Evolutionary conservation across 1,140 invertebrate species (phyloP).

Genomic region (Gonioctena quinquepunctata): DNA sequence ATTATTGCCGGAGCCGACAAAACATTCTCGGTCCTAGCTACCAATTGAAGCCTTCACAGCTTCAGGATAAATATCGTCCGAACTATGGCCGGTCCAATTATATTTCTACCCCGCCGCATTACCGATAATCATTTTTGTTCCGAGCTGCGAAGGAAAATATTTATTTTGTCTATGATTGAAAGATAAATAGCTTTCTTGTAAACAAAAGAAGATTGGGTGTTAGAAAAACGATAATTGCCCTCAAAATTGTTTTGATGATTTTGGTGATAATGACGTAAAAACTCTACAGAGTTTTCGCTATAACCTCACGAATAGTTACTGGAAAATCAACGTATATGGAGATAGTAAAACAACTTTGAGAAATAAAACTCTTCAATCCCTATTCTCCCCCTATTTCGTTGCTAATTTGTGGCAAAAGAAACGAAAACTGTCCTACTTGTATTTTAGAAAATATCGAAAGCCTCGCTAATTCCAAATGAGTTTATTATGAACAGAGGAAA

Average conservation of each 20-base stretch:
- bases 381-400: too few species aligned
- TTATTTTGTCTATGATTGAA: conserved; percentile 22
- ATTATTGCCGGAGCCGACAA: conserved; percentile 52
- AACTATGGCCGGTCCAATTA: conserved; percentile 15
- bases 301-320: too few species aligned
- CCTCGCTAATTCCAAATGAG: too few species aligned
- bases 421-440: too few species aligned
- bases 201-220: background rate
- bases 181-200: conserved; percentile 1
- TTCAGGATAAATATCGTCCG: conserved; percentile 22
- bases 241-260: background rate
- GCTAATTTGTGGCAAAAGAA: too few species aligned
- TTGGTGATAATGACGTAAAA: too few species aligned
- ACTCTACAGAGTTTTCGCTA: too few species aligned
- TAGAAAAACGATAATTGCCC: background rate
- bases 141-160: conserved; percentile 16
- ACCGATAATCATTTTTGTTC: conserved; percentile 9
- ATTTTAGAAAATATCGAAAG: too few species aligned
- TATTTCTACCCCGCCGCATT: conserved; percentile 19
- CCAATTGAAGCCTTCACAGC: conserved; percentile 33
- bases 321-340: too few species aligned
- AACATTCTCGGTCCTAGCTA: conserved; percentile 42
- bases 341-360: too few species aligned
- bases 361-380: too few species aligned
- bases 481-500: too few species aligned